These are phyloP conservation scores for Neopipo cinnamomea DNA, from an alignment of 2,113 vertebrate species.

Conservation along the genomic window DNA sequence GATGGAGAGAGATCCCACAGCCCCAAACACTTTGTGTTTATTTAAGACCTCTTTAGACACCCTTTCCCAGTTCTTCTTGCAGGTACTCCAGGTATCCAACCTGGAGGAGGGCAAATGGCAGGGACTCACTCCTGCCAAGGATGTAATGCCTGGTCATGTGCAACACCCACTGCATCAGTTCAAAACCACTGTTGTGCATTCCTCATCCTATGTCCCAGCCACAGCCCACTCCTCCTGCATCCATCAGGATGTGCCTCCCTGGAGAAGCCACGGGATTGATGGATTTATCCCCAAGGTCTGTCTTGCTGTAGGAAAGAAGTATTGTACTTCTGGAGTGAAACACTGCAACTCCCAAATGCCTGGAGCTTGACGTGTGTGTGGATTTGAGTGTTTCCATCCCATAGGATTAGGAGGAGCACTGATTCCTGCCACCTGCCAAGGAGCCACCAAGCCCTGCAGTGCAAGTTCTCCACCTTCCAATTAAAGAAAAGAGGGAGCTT, in stretches of 20 bases:
- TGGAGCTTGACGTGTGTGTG: not conserved
- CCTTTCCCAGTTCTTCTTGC: not conserved
- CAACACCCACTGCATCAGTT: not conserved
- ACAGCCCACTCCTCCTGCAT: not conserved
- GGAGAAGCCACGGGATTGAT: not conserved
- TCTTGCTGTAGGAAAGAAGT: not conserved
- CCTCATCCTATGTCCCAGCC: not conserved
- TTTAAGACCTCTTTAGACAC: not conserved
- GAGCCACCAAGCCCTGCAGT: not conserved
- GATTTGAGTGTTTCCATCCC: not conserved
- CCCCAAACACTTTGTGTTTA: no score
- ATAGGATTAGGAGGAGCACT: not conserved
- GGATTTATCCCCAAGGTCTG: not conserved
- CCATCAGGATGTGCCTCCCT: not conserved
- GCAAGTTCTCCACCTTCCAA: not conserved
- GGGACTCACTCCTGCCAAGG: not conserved
- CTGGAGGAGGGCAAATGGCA: not conserved
- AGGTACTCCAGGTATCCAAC: not conserved
- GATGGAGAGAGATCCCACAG: not conserved
- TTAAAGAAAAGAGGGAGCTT: not conserved
- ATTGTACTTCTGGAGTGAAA: not conserved
- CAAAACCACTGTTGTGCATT: not conserved
- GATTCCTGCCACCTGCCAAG: not conserved
- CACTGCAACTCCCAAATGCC: not conserved
- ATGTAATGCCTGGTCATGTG: not conserved